These are phyloP conservation scores for Ictalurus punctatus DNA, from an alignment of 2,113 vertebrate species.

Conservation along the genomic window DNA sequence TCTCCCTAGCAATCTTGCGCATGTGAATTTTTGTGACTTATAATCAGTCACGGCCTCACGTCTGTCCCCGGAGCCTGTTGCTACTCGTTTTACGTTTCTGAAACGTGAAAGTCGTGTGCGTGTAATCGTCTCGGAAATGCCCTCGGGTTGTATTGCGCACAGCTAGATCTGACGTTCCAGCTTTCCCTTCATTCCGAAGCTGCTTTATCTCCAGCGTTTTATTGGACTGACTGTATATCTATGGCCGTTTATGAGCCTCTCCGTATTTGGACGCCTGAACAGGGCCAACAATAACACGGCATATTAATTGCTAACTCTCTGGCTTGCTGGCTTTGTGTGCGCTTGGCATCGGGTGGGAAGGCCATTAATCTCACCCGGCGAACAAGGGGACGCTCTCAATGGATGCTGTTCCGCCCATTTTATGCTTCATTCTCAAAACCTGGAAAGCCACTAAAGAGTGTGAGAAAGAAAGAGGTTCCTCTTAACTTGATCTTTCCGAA, in stretches of 20 bases:
- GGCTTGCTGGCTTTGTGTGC: conserved; percentile 54
- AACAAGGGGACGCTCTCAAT: conserved; percentile 48
- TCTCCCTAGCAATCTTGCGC: background rate
- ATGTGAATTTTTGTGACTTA: background rate
- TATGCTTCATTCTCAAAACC: conserved; percentile 58
- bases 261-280: conserved; percentile 30
- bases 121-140: conserved; percentile 10
- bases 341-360: conserved; percentile 56
- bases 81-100: background rate
- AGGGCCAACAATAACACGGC: conserved; percentile 63
- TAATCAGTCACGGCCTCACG: background rate
- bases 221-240: conserved; percentile 42
- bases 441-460: conserved; percentile 50
- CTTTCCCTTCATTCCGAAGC: background rate
- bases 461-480: conserved; percentile 57
- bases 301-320: conserved; percentile 57
- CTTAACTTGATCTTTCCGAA: conserved; percentile 44
- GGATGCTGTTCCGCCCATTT: conserved; percentile 54
- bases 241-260: conserved; percentile 42
- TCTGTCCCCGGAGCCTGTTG: background rate
- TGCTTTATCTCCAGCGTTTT: conserved; percentile 6
- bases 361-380: conserved; percentile 55
- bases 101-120: background rate
- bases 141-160: background rate
- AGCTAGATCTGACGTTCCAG: background rate